Evolutionary conservation across 2,888 invertebrate species (phyloP).

Genomic region (Rhagium mordax): DNA sequence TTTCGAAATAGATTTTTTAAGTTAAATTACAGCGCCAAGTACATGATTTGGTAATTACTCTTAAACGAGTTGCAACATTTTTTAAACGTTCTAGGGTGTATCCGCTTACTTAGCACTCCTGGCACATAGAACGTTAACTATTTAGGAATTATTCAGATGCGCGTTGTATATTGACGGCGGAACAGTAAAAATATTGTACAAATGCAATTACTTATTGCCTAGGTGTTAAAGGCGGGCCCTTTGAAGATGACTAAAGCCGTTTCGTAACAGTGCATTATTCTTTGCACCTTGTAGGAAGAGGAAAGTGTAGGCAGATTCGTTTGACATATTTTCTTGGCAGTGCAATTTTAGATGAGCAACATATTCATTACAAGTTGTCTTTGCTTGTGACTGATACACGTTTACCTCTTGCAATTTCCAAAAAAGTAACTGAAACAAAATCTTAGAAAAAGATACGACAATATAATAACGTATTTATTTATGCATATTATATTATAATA

Average conservation of each 20-base stretch:
- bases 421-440: background rate
- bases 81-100: background rate
- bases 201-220: constrained; percentile 12
- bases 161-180: constrained; percentile 1
- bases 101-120: background rate
- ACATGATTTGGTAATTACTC: too few relatives aligned
- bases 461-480: background rate
- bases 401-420: too few relatives aligned
- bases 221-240: constrained; percentile 32
- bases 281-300: constrained; percentile 31
- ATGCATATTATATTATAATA: background rate
- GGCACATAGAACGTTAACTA: background rate
- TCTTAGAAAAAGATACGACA: background rate
- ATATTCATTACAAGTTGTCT: too few relatives aligned
- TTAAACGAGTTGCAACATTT: too few relatives aligned
- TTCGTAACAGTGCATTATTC: constrained; percentile 24
- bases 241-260: constrained; percentile 36
- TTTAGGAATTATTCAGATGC: background rate
- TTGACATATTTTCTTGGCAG: constrained; percentile 17
- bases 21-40: too few relatives aligned
- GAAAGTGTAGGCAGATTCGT: constrained; percentile 24
- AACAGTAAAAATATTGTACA: background rate
- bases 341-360: constrained; percentile 8
- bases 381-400: too few relatives aligned
- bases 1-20: too few relatives aligned